A percentile compares a stretch with the other conserved stretches of the same genome.
Conservation (phyloP, 2,888 invertebrate genomes). For the Pandemis heparana region DNA sequence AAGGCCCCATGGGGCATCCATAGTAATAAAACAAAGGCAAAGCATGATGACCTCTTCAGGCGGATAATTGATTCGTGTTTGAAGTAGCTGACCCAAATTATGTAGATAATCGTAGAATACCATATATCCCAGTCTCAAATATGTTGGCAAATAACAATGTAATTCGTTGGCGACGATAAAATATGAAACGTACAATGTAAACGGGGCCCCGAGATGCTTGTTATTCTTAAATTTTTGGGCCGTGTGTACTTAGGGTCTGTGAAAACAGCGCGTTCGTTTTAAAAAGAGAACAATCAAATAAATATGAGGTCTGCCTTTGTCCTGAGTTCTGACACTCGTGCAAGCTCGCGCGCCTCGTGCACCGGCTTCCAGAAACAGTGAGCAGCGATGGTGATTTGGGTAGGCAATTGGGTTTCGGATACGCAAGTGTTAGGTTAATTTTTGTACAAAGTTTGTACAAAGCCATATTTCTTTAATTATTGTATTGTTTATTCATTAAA, state of each 20-base stretch:
- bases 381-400: too few species aligned
- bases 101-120: not conserved
- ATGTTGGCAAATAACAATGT: not conserved
- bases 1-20: not conserved
- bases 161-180: not conserved
- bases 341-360: too few species aligned
- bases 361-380: too few species aligned
- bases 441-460: too few species aligned
- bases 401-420: too few species aligned
- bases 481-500: too few species aligned
- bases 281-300: not conserved
- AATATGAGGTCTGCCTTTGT: not conserved
- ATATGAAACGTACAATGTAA: not conserved
- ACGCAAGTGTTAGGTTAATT: too few species aligned
- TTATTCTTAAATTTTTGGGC: constrained; percentile 8
- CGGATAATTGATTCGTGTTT: not conserved
- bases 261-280: not conserved
- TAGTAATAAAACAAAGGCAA: not conserved
- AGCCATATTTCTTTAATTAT: too few species aligned
- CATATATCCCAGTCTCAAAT: constrained; percentile 1
- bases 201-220: not conserved
- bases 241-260: not conserved
- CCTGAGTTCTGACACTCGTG: too few species aligned
- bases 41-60: not conserved
- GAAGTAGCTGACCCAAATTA: not conserved